Conservation (phyloP, 1,140 invertebrate genomes). For the Solenopsis invicta region DNA sequence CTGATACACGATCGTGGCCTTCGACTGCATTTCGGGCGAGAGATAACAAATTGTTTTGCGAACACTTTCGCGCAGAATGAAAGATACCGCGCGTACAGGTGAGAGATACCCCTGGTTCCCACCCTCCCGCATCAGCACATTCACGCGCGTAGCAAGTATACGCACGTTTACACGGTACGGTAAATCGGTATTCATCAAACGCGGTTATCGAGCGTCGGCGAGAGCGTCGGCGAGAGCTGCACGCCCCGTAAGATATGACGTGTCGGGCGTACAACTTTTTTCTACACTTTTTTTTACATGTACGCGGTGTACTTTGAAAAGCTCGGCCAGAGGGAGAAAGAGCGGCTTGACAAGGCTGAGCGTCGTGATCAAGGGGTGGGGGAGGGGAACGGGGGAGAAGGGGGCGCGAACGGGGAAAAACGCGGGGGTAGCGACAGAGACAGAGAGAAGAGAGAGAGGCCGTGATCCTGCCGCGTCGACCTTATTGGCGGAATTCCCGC, state of each 20-base stretch:
- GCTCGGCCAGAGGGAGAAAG: slow-evolving; percentile 64
- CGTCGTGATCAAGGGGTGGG: not conserved
- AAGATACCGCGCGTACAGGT: slow-evolving; percentile 34
- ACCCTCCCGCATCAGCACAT: not conserved
- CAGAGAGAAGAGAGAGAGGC: slow-evolving; percentile 9
- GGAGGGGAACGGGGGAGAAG: not conserved
- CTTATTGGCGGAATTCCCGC: slow-evolving; percentile 69
- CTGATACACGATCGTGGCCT: not conserved
- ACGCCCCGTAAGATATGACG: slow-evolving; percentile 64
- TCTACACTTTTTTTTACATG: slow-evolving; percentile 61
- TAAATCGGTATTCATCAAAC: slow-evolving; percentile 63
- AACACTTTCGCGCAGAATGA: slow-evolving; percentile 30
- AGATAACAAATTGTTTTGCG: slow-evolving; percentile 53
- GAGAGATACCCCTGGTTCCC: slow-evolving; percentile 9
- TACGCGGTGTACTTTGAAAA: slow-evolving; percentile 58
- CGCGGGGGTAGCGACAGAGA: slow-evolving; percentile 24
- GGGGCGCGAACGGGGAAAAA: slow-evolving; percentile 3
- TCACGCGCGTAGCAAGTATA: not conserved
- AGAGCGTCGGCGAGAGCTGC: slow-evolving; percentile 49
- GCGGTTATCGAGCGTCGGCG: slow-evolving; percentile 60
- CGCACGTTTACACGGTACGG: not conserved
- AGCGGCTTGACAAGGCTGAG: slow-evolving; percentile 49
- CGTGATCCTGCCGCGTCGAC: slow-evolving; percentile 62
- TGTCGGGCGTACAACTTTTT: slow-evolving; percentile 63
- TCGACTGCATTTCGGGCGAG: slow-evolving; percentile 20